Conservation (phyloP, 2,113 vertebrate genomes). For the Corvus moneduloides region DNA sequence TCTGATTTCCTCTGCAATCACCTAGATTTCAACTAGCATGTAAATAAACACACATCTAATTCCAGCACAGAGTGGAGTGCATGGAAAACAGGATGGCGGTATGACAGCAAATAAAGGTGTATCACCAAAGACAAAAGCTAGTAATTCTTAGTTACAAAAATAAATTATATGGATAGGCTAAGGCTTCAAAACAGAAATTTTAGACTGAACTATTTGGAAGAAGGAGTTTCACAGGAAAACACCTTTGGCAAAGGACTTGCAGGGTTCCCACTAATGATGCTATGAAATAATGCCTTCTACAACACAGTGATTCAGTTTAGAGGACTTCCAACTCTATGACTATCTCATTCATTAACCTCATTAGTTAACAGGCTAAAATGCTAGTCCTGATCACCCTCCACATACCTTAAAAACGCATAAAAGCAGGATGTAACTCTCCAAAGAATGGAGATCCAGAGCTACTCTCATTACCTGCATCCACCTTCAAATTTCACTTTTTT, state of each 20-base stretch:
- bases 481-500: background rate
- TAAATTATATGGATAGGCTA: background rate
- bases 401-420: background rate
- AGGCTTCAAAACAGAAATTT: background rate
- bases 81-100: background rate
- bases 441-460: background rate
- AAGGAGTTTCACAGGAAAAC: background rate
- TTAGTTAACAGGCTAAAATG: background rate
- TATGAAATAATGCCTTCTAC: background rate
- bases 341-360: background rate
- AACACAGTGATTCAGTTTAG: background rate
- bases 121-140: background rate
- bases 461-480: background rate
- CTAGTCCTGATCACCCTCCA: background rate
- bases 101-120: background rate
- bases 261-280: background rate
- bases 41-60: background rate
- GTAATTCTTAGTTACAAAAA: background rate
- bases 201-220: background rate
- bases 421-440: background rate
- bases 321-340: background rate
- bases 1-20: background rate
- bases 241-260: background rate
- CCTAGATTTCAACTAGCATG: background rate
- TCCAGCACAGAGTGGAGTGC: background rate